These are phyloP conservation scores for Xylocopa sonorina DNA, from an alignment of 1,140 invertebrate genomes.

Conservation along the genomic window DNA sequence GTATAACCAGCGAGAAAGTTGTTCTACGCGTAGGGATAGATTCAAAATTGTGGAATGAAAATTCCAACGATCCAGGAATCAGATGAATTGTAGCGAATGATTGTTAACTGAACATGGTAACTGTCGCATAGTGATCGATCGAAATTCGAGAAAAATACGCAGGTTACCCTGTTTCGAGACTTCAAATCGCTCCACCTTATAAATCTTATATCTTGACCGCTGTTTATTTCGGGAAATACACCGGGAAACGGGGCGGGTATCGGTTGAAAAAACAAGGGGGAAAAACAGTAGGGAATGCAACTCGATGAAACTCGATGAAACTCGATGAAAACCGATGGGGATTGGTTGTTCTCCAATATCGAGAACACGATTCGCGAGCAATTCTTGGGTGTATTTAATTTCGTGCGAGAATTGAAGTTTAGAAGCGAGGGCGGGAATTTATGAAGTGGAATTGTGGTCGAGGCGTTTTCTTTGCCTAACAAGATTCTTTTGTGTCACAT, in stretches of 20 bases:
- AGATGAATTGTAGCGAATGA: too few relatives aligned
- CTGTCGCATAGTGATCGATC: background rate
- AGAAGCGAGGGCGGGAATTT: too few relatives aligned
- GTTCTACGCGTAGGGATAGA: too few relatives aligned
- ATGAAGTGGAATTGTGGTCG: too few relatives aligned
- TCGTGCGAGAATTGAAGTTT: background rate
- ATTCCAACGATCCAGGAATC: too few relatives aligned
- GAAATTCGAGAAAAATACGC: background rate
- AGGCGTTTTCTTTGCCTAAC: background rate
- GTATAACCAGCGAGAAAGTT: too few relatives aligned
- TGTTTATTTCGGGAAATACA: constrained; percentile 2
- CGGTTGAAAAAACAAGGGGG: background rate
- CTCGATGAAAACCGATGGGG: background rate
- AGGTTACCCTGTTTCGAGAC: constrained; percentile 16
- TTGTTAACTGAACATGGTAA: too few relatives aligned
- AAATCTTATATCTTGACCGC: constrained; percentile 21
- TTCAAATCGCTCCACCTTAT: constrained; percentile 4
- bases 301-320: background rate
- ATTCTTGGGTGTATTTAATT: background rate
- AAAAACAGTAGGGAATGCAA: background rate
- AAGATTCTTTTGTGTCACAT: background rate
- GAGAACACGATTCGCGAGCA: background rate
- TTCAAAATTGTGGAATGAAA: too few relatives aligned
- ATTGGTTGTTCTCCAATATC: background rate
- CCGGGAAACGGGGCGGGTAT: background rate